Conservation (phyloP, 2,888 invertebrate species). For the Polymixis lichenea region DNA sequence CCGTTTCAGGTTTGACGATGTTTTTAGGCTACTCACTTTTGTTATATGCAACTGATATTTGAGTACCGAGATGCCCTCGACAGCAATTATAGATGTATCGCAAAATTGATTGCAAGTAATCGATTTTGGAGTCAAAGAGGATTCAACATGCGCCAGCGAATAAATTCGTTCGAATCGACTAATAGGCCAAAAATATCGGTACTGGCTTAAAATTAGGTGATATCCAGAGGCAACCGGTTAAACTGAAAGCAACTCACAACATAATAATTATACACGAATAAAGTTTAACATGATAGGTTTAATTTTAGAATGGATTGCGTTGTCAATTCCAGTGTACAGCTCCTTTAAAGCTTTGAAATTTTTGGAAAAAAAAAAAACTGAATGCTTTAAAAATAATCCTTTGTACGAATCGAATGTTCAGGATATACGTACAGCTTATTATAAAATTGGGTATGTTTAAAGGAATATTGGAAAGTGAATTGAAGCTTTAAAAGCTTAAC, state of each 20-base stretch:
- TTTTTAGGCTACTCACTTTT: too few relatives aligned
- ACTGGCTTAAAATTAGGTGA: neutral
- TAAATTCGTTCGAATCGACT: too few relatives aligned
- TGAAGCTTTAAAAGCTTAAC: conserved; percentile 25
- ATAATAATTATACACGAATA: neutral
- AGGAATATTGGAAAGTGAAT: conserved; percentile 27
- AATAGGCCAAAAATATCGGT: neutral
- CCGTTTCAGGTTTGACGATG: too few relatives aligned
- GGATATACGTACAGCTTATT: conserved; percentile 10
- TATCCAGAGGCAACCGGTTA: neutral
- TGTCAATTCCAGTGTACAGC: neutral
- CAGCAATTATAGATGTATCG: too few relatives aligned
- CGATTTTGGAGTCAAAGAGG: too few relatives aligned
- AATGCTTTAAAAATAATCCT: conserved; percentile 23
- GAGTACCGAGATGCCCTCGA: too few relatives aligned
- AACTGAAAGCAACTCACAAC: neutral
- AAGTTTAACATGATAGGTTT: neutral
- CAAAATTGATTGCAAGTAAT: too few relatives aligned
- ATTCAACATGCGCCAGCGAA: too few relatives aligned
- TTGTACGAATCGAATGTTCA: conserved; percentile 7
- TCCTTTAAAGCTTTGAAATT: conserved; percentile 13
- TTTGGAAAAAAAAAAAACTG: conserved; percentile 20
- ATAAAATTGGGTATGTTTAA: conserved; percentile 16
- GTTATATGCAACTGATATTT: too few relatives aligned
- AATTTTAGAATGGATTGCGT: conserved; percentile 4